These are phyloP conservation scores for Hirundo rustica DNA, from an alignment of 2,797 vertebrate genomes.

Conservation along the genomic window DNA sequence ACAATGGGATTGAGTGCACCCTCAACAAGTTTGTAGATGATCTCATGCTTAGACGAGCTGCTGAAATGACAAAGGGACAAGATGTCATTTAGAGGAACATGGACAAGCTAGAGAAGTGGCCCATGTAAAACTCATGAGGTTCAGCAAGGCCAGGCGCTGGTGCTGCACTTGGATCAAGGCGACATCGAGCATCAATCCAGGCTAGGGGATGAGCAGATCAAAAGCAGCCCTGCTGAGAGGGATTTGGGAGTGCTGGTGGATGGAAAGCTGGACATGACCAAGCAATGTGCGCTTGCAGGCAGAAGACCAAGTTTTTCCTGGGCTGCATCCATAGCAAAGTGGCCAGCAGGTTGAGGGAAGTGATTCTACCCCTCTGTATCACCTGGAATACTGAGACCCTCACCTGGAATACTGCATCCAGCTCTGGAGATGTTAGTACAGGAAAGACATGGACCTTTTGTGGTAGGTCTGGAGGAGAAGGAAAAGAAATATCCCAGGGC, in stretches of 20 bases:
- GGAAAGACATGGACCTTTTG: background rate
- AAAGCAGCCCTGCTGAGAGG: background rate
- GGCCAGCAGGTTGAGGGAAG: background rate
- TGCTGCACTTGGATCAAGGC: rapidly evolving
- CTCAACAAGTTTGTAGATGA: background rate
- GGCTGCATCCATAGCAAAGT: background rate
- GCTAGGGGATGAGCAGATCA: background rate
- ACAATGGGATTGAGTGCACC: background rate
- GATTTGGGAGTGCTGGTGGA: background rate
- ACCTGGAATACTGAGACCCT: background rate
- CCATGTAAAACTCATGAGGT: background rate
- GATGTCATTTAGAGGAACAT: background rate
- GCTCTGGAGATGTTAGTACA: rapidly evolving
- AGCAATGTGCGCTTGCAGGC: background rate
- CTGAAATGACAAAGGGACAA: background rate
- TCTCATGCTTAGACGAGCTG: background rate
- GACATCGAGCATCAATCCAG: rapidly evolving
- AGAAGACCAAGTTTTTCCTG: background rate
- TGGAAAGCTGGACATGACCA: background rate
- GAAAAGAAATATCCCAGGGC: rapidly evolving
- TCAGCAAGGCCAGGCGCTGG: background rate
- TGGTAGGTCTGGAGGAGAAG: rapidly evolving
- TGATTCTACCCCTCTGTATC: background rate
- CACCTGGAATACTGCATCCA: background rate
- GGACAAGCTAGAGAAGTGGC: background rate